A percentile compares a stretch with the other conserved stretches of the same genome.
phyloP scores from a whole-genome alignment of 2,113 vertebrate genomes.

The Vidua macroura region DNA sequence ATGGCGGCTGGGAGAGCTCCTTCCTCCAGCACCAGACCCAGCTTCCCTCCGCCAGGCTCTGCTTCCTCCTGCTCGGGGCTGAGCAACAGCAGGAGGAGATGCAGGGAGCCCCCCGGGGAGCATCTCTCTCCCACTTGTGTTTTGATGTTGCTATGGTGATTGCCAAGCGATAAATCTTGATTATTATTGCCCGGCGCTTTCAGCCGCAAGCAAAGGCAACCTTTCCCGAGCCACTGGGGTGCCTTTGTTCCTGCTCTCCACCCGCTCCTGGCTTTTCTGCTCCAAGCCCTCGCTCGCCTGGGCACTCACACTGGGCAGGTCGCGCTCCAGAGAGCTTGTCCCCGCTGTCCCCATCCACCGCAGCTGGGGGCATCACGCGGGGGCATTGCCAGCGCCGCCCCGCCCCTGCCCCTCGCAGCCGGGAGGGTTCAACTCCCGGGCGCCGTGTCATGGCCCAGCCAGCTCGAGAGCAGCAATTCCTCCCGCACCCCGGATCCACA shows the following conservation, averaged over 20 bases:
- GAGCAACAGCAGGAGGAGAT: not conserved
- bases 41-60: not conserved
- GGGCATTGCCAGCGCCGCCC: not conserved
- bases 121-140: slow-evolving; percentile 70
- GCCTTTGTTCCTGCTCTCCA: not conserved
- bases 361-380: rapidly evolving
- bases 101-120: not conserved
- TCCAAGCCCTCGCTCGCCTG: not conserved
- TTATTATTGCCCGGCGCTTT: slow-evolving; percentile 69
- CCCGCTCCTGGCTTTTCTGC: not conserved
- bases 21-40: not conserved
- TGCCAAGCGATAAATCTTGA: slow-evolving; percentile 69
- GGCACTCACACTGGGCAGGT: not conserved
- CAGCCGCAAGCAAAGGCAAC: slow-evolving; percentile 37
- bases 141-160: slow-evolving; percentile 77
- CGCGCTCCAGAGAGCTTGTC: rapidly evolving
- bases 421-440: rapidly evolving
- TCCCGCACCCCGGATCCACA: rapidly evolving
- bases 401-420: rapidly evolving
- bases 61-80: not conserved
- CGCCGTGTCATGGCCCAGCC: rapidly evolving
- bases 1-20: not conserved
- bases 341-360: not conserved
- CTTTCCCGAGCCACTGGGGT: not conserved
- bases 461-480: not conserved